A percentile compares a stretch with the other conserved stretches of the same genome.
These are phyloP conservation scores for Pomatostomus ruficeps DNA, from an alignment of 2,113 vertebrate species.

Conservation along the genomic window DNA sequence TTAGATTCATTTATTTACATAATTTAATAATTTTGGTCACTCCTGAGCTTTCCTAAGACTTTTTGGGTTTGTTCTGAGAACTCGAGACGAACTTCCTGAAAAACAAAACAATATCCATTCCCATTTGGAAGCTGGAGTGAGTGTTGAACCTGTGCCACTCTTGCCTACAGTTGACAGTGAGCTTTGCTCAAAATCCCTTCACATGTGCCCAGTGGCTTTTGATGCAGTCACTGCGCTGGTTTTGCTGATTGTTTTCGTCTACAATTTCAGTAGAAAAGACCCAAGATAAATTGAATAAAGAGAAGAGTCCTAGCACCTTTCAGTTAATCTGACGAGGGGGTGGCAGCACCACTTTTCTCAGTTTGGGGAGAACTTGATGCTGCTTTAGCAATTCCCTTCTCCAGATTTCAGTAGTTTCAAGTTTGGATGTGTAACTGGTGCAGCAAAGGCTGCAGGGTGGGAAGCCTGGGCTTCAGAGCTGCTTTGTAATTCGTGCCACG, in stretches of 20 bases:
- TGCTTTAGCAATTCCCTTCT: not conserved
- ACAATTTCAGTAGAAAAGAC: not conserved
- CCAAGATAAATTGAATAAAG: not conserved
- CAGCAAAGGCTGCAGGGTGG: not conserved
- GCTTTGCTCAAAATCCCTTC: not conserved
- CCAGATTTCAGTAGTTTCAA: not conserved
- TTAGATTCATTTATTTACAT: not conserved
- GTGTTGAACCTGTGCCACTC: not conserved
- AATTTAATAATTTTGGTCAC: not conserved
- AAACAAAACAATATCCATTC: fast-evolving
- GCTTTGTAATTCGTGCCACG: not conserved
- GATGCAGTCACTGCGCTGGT: not conserved
- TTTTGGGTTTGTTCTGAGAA: not conserved
- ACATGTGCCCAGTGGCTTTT: not conserved
- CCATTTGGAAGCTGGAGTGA: not conserved
- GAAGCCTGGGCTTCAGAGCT: not conserved
- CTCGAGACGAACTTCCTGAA: not conserved
- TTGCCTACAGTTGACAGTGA: not conserved
- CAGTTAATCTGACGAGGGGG: not conserved
- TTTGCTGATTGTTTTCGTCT: not conserved
- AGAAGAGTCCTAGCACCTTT: not conserved
- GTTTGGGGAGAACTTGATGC: not conserved
- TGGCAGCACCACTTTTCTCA: not conserved
- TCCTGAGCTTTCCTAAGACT: not conserved
- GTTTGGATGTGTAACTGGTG: not conserved